Evolutionary conservation across 2,888 invertebrate species (phyloP).

Genomic region (Plebejus argus): DNA sequence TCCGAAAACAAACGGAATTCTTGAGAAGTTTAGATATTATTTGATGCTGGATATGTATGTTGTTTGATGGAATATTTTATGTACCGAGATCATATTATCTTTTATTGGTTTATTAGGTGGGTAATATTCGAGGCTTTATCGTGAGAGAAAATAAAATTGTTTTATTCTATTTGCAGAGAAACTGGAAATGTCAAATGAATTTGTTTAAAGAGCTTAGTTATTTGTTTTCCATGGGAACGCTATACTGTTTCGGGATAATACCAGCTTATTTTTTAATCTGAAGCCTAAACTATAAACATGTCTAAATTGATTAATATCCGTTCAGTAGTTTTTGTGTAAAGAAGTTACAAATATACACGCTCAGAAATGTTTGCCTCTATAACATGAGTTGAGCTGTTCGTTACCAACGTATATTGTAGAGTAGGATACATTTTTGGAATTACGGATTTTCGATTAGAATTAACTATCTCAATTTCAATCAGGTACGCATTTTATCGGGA

Average conservation of each 20-base stretch:
- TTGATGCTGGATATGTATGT: conserved; percentile 12
- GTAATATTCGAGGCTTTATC: background rate
- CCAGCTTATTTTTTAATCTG: too few species aligned
- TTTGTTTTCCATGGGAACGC: background rate
- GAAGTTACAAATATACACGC: too few species aligned
- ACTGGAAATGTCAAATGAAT: background rate
- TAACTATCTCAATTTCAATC: background rate
- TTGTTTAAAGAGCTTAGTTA: background rate
- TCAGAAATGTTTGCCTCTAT: too few species aligned
- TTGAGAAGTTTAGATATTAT: conserved; percentile 14
- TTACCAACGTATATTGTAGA: too few species aligned
- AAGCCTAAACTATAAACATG: too few species aligned
- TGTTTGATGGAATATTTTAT: conserved; percentile 21
- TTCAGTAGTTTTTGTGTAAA: too few species aligned
- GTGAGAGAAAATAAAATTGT: background rate
- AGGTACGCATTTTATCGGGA: background rate
- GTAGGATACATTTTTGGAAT: background rate
- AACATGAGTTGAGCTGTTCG: background rate
- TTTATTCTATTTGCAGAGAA: background rate
- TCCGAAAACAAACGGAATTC: conserved; percentile 28
- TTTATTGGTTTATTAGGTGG: background rate
- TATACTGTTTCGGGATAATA: too few species aligned
- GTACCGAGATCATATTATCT: background rate
- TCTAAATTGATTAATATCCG: too few species aligned
- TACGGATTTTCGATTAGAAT: background rate